Base-by-base conservation (phyloP, 2,113 vertebrate genomes). In the Pelusios castaneus region DNA sequence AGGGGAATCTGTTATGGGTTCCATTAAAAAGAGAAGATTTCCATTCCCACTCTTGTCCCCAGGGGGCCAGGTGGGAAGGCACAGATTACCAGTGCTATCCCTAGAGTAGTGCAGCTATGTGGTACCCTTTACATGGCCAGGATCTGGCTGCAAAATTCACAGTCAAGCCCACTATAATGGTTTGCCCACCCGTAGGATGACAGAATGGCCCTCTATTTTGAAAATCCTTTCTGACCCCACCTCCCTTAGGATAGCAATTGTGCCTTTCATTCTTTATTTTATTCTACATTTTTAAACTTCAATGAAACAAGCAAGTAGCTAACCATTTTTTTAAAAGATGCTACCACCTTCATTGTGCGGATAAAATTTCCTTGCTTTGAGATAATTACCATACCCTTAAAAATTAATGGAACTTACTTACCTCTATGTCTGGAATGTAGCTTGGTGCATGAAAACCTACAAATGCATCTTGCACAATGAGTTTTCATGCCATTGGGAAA, bases 381-480 rank as follows among this genome's bases (percentile, higher is more conserved):
- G 25, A 19, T 1, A 76, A 73, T 6, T 60, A 85, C 49, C 7
- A 47, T 1, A 9, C 41, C 12, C 10, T 54, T 49, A 49, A 88
- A 89, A 84, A 56, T 56, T 56, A 75, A 75, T 14, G 70, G 27
- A 82, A 45, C 8, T 77, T 3, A 45, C 47, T 85, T 29, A 76
- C 2, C 29, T 8, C 3, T 13, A 85, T 4, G 25, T 78, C 17
- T 2, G 21, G 82, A 78, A 75, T 85, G 51, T 14, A 81, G 2
- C 7, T 80, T 0, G 0, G 54, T 52, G 56, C 3, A 12, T 17
- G 29, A 84, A 4, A 54, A 2, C 67, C 79, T 2, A 70, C 5
- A 51, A 81, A 76, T 19, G 8, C 1, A 47, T 86, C 89, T 82
- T 80, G 55, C 54, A 56, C 51, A 56, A 78, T 51, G 29, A 78